These are phyloP conservation scores for Ichneumoninae sp. DNA, from an alignment of 2,888 invertebrate species.

Conservation along the genomic window DNA sequence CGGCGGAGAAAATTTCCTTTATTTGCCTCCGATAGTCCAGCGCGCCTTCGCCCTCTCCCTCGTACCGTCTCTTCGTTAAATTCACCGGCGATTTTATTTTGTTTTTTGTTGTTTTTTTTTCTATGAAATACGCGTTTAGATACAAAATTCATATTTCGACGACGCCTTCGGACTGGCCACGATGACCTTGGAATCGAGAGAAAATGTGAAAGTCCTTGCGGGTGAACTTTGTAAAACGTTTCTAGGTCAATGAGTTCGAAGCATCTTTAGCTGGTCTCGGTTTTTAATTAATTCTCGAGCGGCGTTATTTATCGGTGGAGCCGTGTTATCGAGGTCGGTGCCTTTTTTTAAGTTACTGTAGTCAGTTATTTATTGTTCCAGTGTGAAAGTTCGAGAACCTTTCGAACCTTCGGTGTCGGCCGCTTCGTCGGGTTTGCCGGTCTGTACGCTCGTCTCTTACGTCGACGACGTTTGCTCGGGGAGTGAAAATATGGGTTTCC, in stretches of 20 bases:
- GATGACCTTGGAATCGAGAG: constrained; percentile 25
- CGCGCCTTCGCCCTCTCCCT: constrained; percentile 11
- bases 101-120: background rate
- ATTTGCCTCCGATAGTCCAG: constrained; percentile 31
- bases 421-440: background rate
- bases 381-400: constrained; percentile 29
- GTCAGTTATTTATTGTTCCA: constrained; percentile 1
- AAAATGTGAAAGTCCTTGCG: constrained; percentile 52
- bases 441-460: background rate
- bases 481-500: constrained; percentile 26
- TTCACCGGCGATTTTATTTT: background rate
- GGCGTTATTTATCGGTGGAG: background rate
- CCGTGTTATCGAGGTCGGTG: constrained; percentile 15
- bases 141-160: background rate
- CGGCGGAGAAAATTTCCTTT: constrained; percentile 73
- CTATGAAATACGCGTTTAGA: background rate
- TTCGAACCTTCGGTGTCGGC: background rate
- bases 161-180: background rate
- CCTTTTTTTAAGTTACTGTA: constrained; percentile 18
- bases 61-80: background rate
- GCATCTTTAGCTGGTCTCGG: constrained; percentile 12
- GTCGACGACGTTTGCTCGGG: background rate
- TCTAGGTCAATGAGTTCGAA: constrained; percentile 50
- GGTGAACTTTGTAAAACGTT: constrained; percentile 54
- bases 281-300: background rate